phyloP scores from a whole-genome alignment of 2,888 invertebrate genomes.

The Noctua janthe region DNA sequence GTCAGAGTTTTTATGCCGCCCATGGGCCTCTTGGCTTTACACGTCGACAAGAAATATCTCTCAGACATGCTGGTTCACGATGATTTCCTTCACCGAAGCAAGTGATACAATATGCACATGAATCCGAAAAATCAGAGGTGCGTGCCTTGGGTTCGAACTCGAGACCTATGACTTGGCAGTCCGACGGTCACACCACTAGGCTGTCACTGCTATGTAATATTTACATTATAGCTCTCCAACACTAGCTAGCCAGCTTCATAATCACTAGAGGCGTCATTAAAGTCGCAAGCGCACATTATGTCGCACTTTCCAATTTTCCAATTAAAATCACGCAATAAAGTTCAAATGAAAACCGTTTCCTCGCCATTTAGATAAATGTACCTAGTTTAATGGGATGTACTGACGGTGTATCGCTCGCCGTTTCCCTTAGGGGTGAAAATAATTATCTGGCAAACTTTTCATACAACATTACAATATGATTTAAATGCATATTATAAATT shows the following conservation, averaged over 20 bases:
- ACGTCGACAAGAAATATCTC: no score
- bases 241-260: not conserved
- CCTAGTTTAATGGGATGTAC: constrained; percentile 33
- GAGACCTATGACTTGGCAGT: no score
- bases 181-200: no score
- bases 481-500: not conserved
- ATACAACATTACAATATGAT: not conserved
- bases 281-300: constrained; percentile 22
- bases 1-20: no score
- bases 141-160: no score
- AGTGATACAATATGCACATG: no score
- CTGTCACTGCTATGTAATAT: not conserved
- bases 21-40: no score
- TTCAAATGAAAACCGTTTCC: constrained; percentile 45
- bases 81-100: no score
- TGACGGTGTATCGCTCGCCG: constrained; percentile 2
- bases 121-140: no score
- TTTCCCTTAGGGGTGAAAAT: constrained; percentile 7
- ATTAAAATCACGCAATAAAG: constrained; percentile 49
- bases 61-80: no score
- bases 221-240: not conserved
- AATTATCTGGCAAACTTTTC: constrained; percentile 2
- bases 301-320: constrained; percentile 40
- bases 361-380: constrained; percentile 9
- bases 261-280: constrained; percentile 21